Percentiles rank a stretch among this genome's conserved stretches.
phyloP scores from a whole-genome alignment of 2,113 vertebrate genomes.

The Baryphthengus martii region DNA sequence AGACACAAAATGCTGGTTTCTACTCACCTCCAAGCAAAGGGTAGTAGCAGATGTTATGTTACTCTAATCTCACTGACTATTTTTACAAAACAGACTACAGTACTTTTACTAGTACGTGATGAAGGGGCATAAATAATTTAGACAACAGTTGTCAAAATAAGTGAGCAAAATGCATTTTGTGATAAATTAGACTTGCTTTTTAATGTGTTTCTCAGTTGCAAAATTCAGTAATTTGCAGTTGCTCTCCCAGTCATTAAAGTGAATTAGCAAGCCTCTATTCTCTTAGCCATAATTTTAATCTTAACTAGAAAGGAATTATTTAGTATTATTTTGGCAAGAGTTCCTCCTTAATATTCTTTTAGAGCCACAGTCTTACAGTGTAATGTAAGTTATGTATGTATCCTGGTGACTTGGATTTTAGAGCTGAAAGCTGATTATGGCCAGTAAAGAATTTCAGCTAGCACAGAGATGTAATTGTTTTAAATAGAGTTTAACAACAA shows the following conservation, averaged over 20 bases:
- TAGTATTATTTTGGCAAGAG: conserved; percentile 7
- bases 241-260: conserved; percentile 45
- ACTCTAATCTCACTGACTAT: conserved; percentile 30
- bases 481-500: background rate
- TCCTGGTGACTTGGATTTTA: conserved; percentile 16
- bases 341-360: conserved; percentile 31
- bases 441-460: conserved; percentile 13
- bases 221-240: conserved; percentile 58
- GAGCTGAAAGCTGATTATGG: background rate
- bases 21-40: conserved; percentile 10
- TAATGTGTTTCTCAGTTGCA: conserved; percentile 42
- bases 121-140: conserved; percentile 63
- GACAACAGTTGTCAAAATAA: conserved; percentile 65
- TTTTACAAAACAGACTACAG: conserved; percentile 46
- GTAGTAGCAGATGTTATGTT: background rate
- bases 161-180: conserved; percentile 62
- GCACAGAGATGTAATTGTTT: conserved; percentile 5
- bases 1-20: conserved; percentile 7
- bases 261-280: conserved; percentile 50
- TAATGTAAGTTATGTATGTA: background rate
- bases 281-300: conserved; percentile 38
- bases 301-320: conserved; percentile 57
- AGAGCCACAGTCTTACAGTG: background rate
- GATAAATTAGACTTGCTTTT: conserved; percentile 58
- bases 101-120: conserved; percentile 22